Base-by-base conservation (phyloP, 2,888 invertebrate genomes). In the Meghimatium bilineatum region DNA sequence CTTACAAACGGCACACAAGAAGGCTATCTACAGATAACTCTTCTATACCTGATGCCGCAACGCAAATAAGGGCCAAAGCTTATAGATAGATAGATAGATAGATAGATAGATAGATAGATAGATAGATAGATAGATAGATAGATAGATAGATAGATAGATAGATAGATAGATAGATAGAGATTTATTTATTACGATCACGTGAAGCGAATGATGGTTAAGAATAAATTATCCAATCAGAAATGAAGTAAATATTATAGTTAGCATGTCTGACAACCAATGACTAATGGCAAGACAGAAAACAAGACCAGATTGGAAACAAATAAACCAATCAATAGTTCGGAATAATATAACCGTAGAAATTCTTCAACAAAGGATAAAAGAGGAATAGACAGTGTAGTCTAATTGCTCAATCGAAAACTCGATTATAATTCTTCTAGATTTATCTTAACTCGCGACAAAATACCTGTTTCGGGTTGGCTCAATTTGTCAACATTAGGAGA, bases 371-470 rank as follows among this genome's bases (percentile, higher is more conserved):
- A 52, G 52, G 23, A 32, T 71, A 23, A 6, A 20, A 36, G n/a
- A 71, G 8, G 26, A 26, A 38, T 71, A 71, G 71, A 71, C 38
- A 38, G 6, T 71, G 36, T 26, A 71, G 8, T 38, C 17, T 3
- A 71, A 71, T 71, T 38, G 38, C 20, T 38, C 36, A 71, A 71
- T 71, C 71, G 71, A 71, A 38, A 71, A 26, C 38, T 36, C 23
- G 38, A 38, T 71, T 38, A 34, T 20, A 29, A 1, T 67, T 10
- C 67, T 44, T 44, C 44, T 44, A 44, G 44, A 44, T 44, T 44
- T 44, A 44, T 34, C 23, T 12, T 26, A 38, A 38, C 0, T 10
- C 6, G 38, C 2, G 6, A 23, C 34, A 71, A 26, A 71, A 71
- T 38, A 71, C 38, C 17, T 71, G 38, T 36, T 38, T 2, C 8